phyloP scores from a whole-genome alignment of 1,140 invertebrate genomes.

The Drosophila leontia region DNA sequence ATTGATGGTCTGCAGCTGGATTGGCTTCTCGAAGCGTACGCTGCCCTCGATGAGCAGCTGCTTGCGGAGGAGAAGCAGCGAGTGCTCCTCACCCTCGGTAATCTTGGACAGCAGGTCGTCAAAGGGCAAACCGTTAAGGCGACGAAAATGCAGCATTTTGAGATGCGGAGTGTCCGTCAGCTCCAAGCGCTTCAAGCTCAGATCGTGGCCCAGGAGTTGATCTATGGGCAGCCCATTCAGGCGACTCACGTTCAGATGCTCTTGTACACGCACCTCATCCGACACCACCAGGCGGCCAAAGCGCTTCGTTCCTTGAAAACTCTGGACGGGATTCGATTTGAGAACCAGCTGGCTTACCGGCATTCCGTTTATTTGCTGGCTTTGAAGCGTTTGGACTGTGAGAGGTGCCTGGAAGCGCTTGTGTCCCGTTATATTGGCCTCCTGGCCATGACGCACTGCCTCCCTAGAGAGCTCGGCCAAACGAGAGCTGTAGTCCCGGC shows the following conservation, averaged over 20 bases:
- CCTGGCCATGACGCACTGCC: slow-evolving; percentile 63
- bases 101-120: slow-evolving; percentile 58
- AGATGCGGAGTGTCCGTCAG: slow-evolving; percentile 33
- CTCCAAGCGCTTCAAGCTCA: slow-evolving; percentile 57
- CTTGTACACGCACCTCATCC: slow-evolving; percentile 15
- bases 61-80: slow-evolving; percentile 60
- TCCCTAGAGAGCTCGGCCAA: slow-evolving; percentile 48
- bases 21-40: slow-evolving; percentile 52
- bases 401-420: slow-evolving; percentile 65
- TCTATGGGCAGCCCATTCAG: slow-evolving; percentile 56
- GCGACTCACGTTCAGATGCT: slow-evolving; percentile 19
- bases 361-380: slow-evolving; percentile 41
- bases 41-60: slow-evolving; percentile 75
- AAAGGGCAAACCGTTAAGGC: slow-evolving; percentile 65
- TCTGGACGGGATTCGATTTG: slow-evolving; percentile 18
- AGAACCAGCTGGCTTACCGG: slow-evolving; percentile 43
- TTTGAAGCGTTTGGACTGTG: slow-evolving; percentile 26
- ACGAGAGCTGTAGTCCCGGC: slow-evolving; percentile 50
- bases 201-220: slow-evolving; percentile 49
- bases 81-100: slow-evolving; percentile 5
- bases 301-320: slow-evolving; percentile 38
- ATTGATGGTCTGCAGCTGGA: slow-evolving; percentile 60
- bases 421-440: slow-evolving; percentile 47
- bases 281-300: slow-evolving; percentile 44
- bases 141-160: slow-evolving; percentile 51